Evolutionary conservation across 2,888 invertebrate genomes (phyloP).

Genomic region (Uropetala carovei): DNA sequence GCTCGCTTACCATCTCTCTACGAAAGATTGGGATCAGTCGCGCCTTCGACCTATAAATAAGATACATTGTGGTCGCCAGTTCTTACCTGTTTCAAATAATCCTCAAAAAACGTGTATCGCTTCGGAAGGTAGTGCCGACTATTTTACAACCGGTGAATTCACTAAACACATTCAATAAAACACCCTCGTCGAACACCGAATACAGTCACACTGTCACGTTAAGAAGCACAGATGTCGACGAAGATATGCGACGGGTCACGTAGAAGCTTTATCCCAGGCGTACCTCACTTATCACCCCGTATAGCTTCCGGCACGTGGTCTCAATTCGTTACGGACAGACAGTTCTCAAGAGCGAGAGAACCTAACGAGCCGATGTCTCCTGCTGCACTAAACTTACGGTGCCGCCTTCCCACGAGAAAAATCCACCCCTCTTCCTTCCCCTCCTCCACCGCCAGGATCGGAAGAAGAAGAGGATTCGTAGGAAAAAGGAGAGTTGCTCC

Average conservation of each 20-base stretch:
- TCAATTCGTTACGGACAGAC: not conserved
- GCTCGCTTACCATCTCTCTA: too few species aligned
- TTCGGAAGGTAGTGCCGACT: not conserved
- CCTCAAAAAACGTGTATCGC: not conserved
- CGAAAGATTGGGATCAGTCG: too few species aligned
- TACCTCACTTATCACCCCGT: not conserved
- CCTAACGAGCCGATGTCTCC: conserved; percentile 36
- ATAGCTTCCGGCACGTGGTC: not conserved
- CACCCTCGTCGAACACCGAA: not conserved
- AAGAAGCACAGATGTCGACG: not conserved
- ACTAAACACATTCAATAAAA: not conserved
- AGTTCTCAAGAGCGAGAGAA: not conserved
- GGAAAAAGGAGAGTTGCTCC: conserved; percentile 29
- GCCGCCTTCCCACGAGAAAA: conserved; percentile 55
- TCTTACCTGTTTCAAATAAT: not conserved
- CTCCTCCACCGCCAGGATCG: not conserved
- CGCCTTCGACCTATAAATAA: too few species aligned
- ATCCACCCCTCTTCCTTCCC: conserved; percentile 5
- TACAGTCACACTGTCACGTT: not conserved
- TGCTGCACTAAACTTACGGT: not conserved
- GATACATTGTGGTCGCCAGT: not conserved
- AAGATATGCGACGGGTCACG: not conserved
- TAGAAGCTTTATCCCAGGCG: too few species aligned
- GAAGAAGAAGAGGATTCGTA: not conserved
- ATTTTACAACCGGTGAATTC: not conserved